These are phyloP conservation scores for Cephalopterus ornatus DNA, from an alignment of 2,113 vertebrate genomes.

Conservation along the genomic window DNA sequence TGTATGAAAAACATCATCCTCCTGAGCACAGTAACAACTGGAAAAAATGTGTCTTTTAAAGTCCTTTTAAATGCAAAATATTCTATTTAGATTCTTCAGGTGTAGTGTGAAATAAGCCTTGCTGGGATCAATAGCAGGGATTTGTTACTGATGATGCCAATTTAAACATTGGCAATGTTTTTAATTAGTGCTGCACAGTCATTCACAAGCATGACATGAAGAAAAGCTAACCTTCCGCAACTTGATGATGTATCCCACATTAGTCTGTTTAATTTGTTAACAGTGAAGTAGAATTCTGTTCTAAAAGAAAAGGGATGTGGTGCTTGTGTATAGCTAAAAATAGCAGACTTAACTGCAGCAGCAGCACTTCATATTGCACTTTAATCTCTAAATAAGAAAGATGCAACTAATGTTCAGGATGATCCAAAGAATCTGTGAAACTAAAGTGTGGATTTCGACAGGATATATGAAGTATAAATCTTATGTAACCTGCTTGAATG, in stretches of 20 bases:
- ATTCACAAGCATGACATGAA: not conserved
- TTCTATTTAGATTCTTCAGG: constrained; percentile 46
- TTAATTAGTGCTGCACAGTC: constrained; percentile 57
- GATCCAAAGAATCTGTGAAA: not conserved
- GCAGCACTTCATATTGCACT: not conserved
- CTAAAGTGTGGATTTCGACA: not conserved
- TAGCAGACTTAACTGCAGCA: not conserved
- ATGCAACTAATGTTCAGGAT: not conserved
- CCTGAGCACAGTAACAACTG: not conserved
- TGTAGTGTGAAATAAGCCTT: constrained; percentile 22
- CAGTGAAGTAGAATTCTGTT: not conserved
- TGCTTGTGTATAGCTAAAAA: not conserved
- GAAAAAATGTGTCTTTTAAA: not conserved
- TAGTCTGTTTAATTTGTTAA: constrained; percentile 26
- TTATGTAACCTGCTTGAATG: not conserved
- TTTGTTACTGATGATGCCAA: constrained; percentile 56
- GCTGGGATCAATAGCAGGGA: constrained; percentile 39
- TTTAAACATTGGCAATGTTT: constrained; percentile 69
- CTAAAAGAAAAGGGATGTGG: not conserved
- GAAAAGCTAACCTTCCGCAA: constrained; percentile 35
- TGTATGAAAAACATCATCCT: not conserved
- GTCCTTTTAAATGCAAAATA: not conserved
- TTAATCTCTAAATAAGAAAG: not conserved
- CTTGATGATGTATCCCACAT: not conserved
- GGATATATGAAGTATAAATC: not conserved